Evolutionary conservation across 2,797 vertebrate genomes (phyloP).

Genomic region (Bucorvus abyssinicus): DNA sequence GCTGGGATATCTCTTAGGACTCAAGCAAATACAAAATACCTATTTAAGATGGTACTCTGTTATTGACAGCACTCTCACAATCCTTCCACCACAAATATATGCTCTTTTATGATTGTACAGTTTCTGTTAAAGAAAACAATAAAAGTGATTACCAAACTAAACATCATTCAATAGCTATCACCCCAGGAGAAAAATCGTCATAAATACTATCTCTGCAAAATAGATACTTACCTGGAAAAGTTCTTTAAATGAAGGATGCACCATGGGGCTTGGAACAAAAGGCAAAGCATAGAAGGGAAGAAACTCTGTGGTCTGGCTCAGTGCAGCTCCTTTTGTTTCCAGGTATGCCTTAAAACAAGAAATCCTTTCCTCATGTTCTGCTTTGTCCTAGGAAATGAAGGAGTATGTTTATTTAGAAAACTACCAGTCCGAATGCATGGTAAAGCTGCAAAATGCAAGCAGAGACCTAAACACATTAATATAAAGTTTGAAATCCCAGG

Average conservation of each 20-base stretch:
- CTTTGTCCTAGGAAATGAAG: constrained; percentile 78
- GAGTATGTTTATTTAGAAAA: neutral
- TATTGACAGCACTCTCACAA: neutral
- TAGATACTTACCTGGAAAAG: constrained; percentile 85
- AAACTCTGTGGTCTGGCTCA: constrained; percentile 93
- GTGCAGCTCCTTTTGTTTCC: constrained; percentile 88
- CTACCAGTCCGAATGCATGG: neutral
- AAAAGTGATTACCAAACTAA: neutral
- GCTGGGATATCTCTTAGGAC: neutral
- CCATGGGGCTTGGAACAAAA: constrained; percentile 88
- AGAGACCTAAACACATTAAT: neutral
- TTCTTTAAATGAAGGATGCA: constrained; percentile 91
- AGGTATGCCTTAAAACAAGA: constrained; percentile 87
- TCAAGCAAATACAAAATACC: neutral
- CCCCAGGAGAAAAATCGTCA: neutral
- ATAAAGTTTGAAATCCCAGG: neutral
- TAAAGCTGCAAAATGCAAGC: neutral
- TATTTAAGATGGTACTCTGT: neutral
- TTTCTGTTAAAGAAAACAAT: neutral
- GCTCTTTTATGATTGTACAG: neutral
- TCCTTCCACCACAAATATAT: neutral
- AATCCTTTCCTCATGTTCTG: constrained; percentile 85
- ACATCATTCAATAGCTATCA: neutral
- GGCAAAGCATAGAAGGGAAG: constrained; percentile 95
- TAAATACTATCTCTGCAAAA: neutral